Evolutionary conservation across 23 tunicate genomes (phyloP).

Genomic region (Ciona savignyi): DNA sequence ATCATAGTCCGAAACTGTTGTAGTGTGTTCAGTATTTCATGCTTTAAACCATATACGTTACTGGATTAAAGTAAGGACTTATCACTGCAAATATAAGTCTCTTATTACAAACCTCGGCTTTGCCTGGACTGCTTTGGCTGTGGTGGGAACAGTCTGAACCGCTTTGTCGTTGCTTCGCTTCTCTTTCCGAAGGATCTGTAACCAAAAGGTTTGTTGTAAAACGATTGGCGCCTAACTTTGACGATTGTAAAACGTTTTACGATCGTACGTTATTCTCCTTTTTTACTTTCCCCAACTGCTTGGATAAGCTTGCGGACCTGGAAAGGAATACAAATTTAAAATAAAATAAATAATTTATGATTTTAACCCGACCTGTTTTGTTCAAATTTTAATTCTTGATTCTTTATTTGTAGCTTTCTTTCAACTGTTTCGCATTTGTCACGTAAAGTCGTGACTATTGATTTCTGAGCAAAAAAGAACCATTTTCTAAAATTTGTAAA

Average conservation of each 20-base stretch:
- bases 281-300: constrained; percentile 21
- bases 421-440: constrained; percentile 7
- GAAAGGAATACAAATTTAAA: background rate
- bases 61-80: no score
- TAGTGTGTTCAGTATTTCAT: no score
- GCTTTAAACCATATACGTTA: no score
- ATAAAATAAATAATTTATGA: background rate
- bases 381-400: constrained; percentile 15
- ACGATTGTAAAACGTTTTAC: no score
- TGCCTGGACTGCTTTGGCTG: constrained; percentile 33
- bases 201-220: no score
- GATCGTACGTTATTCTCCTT: constrained; percentile 25
- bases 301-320: background rate
- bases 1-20: no score
- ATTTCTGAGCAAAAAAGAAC: no score
- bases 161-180: constrained; percentile 42
- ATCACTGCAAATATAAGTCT: no score
- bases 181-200: constrained; percentile 25
- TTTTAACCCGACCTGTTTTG: constrained; percentile 9
- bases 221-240: no score
- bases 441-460: constrained; percentile 14
- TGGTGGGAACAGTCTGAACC: constrained; percentile 43
- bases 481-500: no score
- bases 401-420: constrained; percentile 5
- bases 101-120: no score